phyloP scores from a whole-genome alignment of 2,113 vertebrate species.

The Elaphurus davidianus region DNA sequence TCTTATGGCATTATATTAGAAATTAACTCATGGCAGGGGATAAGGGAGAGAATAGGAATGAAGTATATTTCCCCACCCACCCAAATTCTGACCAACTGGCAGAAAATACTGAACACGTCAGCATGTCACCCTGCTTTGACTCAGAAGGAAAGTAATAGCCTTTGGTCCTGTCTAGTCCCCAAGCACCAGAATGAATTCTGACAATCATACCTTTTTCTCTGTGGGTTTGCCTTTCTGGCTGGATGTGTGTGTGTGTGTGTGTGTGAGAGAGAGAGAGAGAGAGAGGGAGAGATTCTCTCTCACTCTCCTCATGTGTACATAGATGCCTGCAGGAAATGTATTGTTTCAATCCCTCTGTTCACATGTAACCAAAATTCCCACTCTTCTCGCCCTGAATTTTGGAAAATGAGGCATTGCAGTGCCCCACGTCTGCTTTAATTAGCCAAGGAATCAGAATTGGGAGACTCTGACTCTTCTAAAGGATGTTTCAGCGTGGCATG shows the following conservation, averaged over 20 bases:
- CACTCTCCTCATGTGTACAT: too few species aligned
- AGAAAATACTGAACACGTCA: conserved; percentile 12
- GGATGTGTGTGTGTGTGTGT: background rate
- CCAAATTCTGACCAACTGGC: conserved; percentile 31
- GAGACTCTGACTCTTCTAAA: background rate
- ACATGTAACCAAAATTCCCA: background rate
- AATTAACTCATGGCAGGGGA: background rate
- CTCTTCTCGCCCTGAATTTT: background rate
- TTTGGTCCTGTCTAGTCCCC: background rate
- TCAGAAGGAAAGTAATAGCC: background rate
- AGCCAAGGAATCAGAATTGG: background rate
- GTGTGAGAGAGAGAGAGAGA: background rate
- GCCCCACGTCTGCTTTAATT: background rate
- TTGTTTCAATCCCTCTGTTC: background rate
- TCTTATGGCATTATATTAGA: conserved; percentile 19
- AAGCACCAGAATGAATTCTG: background rate
- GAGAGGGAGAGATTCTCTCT: background rate
- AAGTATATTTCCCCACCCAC: background rate
- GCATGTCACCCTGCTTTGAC: background rate
- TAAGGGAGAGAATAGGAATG: background rate
- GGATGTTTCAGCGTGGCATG: background rate
- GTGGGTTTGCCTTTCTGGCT: background rate
- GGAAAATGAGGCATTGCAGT: background rate
- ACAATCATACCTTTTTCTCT: background rate
- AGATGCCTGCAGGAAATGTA: background rate